phyloP scores from a whole-genome alignment of 2,888 invertebrate genomes.

The Drymonia ruficornis region DNA sequence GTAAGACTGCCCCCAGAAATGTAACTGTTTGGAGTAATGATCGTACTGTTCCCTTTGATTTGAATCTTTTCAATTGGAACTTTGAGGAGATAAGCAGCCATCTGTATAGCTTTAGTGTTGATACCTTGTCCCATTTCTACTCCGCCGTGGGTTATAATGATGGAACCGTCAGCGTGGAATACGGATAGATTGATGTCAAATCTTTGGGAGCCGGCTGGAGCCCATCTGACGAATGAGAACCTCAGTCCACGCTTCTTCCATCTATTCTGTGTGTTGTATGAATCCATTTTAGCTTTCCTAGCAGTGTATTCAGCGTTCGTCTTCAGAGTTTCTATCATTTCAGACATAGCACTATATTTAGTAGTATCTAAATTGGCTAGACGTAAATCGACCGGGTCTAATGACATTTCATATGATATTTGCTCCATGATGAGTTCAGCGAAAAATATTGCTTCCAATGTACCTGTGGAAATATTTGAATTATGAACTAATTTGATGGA shows the following conservation, averaged over 20 bases:
- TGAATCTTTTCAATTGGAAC: constrained; percentile 86
- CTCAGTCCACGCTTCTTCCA: constrained; percentile 89
- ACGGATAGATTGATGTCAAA: constrained; percentile 82
- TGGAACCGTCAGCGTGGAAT: constrained; percentile 86
- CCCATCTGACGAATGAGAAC: constrained; percentile 85
- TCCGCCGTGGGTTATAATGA: constrained; percentile 87
- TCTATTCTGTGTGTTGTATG: constrained; percentile 86
- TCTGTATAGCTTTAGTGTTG: constrained; percentile 87
- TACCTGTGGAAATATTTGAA: too few species aligned
- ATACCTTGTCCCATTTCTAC: constrained; percentile 90
- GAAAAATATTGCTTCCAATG: constrained; percentile 48
- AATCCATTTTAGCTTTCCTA: constrained; percentile 72
- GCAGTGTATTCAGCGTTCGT: constrained; percentile 77
- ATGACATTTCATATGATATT: constrained; percentile 75
- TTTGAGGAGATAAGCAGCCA: constrained; percentile 86
- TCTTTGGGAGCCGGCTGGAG: constrained; percentile 53
- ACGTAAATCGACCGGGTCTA: constrained; percentile 85
- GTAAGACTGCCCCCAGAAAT: constrained; percentile 88
- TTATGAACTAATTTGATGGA: too few species aligned
- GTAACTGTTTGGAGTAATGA: constrained; percentile 86
- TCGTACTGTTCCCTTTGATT: constrained; percentile 86
- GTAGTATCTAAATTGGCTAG: constrained; percentile 71
- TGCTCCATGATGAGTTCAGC: constrained; percentile 87
- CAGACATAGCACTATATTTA: constrained; percentile 47
- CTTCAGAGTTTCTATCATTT: constrained; percentile 81